Percentiles rank a stretch among this genome's conserved stretches.
phyloP scores from a whole-genome alignment of 2,888 invertebrate genomes.

The Scaeva pyrastri region DNA sequence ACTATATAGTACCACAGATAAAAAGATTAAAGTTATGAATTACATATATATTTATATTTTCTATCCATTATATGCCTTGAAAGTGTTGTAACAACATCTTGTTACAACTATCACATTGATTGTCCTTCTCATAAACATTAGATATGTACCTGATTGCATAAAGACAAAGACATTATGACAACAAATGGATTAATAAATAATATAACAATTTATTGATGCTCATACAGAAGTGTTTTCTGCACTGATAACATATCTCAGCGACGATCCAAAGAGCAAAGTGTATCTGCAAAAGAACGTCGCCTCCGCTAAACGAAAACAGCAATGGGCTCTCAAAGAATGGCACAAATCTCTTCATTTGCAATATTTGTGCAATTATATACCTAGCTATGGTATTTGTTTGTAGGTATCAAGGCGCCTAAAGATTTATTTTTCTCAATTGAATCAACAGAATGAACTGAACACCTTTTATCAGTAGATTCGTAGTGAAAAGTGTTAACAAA shows the following conservation, averaged over 20 bases:
- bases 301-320: slow-evolving; percentile 59
- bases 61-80: no score
- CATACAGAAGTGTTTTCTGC: slow-evolving; percentile 58
- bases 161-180: not conserved
- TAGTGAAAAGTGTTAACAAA: slow-evolving; percentile 55
- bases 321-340: slow-evolving; percentile 48
- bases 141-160: no score
- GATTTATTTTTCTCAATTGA: slow-evolving; percentile 50
- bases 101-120: no score
- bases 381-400: slow-evolving; percentile 10
- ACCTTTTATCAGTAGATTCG: slow-evolving; percentile 45
- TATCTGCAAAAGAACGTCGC: slow-evolving; percentile 62
- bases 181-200: slow-evolving; percentile 8
- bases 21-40: no score
- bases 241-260: slow-evolving; percentile 56
- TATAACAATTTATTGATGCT: slow-evolving; percentile 12
- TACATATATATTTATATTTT: no score
- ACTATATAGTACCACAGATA: no score
- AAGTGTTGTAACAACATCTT: no score
- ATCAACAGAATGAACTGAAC: slow-evolving; percentile 38
- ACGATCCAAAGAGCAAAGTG: slow-evolving; percentile 72
- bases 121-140: no score
- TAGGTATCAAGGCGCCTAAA: slow-evolving; percentile 54
- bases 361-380: slow-evolving; percentile 49
- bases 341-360: slow-evolving; percentile 43